phyloP scores from a whole-genome alignment of 2,888 invertebrate species.

The Cacoxenus indagator region DNA sequence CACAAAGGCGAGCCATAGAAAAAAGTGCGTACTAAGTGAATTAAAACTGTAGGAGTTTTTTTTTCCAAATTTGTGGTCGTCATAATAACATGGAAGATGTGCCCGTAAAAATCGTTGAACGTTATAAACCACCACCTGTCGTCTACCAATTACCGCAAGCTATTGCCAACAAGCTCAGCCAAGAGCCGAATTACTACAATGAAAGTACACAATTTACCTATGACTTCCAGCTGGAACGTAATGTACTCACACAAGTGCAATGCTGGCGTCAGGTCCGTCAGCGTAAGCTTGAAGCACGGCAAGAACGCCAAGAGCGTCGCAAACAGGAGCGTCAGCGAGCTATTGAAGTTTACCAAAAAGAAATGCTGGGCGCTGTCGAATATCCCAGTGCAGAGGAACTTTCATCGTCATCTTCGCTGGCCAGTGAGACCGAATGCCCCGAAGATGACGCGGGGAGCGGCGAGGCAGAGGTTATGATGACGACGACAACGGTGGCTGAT shows the following conservation, averaged over 20 bases:
- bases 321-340: constrained; percentile 74
- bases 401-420: constrained; percentile 73
- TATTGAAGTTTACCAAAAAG: constrained; percentile 73
- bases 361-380: constrained; percentile 75
- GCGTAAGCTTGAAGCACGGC: constrained; percentile 75
- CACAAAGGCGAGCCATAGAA: constrained; percentile 47
- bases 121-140: constrained; percentile 84
- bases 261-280: constrained; percentile 80
- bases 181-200: constrained; percentile 71
- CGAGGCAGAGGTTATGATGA: not conserved
- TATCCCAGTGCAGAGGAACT: constrained; percentile 77
- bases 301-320: constrained; percentile 74
- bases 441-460: constrained; percentile 15
- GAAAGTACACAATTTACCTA: constrained; percentile 74
- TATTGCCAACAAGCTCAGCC: constrained; percentile 73
- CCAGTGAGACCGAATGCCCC: constrained; percentile 47
- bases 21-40: constrained; percentile 15
- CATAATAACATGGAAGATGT: constrained; percentile 74
- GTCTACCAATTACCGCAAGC: constrained; percentile 75
- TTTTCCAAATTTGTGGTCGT: not conserved
- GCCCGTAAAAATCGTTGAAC: constrained; percentile 89
- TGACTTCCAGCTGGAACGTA: constrained; percentile 81
- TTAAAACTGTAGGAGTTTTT: not conserved
- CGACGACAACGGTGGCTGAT: not conserved
- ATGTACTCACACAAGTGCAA: constrained; percentile 79